Conservation (phyloP, 2,113 vertebrate species). For the Delphinapterus leucas region DNA sequence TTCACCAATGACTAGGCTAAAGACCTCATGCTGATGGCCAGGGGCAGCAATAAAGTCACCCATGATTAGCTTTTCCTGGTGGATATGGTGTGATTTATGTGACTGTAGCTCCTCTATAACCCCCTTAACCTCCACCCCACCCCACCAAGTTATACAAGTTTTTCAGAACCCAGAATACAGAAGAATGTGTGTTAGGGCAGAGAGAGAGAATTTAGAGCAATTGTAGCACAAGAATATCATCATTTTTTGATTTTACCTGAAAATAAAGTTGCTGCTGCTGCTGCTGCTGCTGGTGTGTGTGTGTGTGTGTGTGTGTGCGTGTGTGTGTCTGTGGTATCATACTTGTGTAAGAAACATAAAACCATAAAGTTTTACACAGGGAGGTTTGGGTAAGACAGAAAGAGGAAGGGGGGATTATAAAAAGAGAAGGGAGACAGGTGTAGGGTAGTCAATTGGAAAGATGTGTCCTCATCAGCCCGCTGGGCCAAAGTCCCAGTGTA, state of each 20-base stretch:
- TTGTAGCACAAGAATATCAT: not conserved
- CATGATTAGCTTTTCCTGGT: not conserved
- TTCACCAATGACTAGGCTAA: not conserved
- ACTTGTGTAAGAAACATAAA: slow-evolving; percentile 41
- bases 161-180: not conserved
- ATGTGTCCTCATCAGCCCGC: not conserved
- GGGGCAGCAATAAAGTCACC: not conserved
- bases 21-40: not conserved
- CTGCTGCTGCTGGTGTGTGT: not conserved
- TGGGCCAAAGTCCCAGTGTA: not conserved
- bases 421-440: slow-evolving; percentile 59
- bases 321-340: not conserved
- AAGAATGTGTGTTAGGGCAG: not conserved
- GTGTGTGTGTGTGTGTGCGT: not conserved
- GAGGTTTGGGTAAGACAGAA: slow-evolving; percentile 18
- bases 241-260: not conserved
- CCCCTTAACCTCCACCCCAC: not conserved
- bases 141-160: not conserved
- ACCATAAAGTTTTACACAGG: slow-evolving; percentile 13
- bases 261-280: not conserved
- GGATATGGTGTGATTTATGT: not conserved
- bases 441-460: not conserved
- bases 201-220: not conserved
- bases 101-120: not conserved
- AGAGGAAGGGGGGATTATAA: slow-evolving; percentile 5